phyloP scores from a whole-genome alignment of 2,113 vertebrate genomes.

The Himantopus leucocephalus region DNA sequence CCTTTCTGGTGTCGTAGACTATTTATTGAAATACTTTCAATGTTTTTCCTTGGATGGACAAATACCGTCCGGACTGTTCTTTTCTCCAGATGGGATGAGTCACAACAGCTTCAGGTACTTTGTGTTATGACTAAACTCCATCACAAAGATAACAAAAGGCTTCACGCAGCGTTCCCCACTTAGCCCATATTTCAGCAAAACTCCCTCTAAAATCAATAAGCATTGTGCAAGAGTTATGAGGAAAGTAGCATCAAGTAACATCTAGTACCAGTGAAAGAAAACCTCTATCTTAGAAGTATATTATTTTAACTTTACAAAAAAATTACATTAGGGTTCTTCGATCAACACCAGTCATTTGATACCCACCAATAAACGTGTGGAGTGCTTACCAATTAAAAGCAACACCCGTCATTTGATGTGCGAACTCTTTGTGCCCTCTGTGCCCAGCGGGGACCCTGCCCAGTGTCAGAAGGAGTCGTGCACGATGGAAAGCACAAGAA shows the following conservation, averaged over 20 bases:
- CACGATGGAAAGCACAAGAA: not conserved
- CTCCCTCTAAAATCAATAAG: not conserved
- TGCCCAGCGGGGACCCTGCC: too few species aligned
- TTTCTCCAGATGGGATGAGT: not conserved
- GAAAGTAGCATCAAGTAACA: not conserved
- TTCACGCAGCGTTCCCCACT: not conserved
- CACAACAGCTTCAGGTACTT: not conserved
- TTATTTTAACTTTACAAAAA: not conserved
- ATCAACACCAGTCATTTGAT: not conserved
- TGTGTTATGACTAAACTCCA: not conserved
- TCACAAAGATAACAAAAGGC: not conserved
- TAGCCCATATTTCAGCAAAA: not conserved
- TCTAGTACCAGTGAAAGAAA: not conserved
- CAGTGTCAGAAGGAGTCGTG: fast-evolving
- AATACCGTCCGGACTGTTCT: fast-evolving
- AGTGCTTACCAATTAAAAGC: not conserved
- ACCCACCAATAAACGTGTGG: too few species aligned
- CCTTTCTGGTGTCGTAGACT: not conserved
- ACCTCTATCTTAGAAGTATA: not conserved
- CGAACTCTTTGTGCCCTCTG: fast-evolving
- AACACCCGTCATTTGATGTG: fast-evolving
- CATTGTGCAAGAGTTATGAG: not conserved
- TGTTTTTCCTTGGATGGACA: not conserved
- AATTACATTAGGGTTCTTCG: not conserved
- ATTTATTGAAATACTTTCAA: not conserved